Evolutionary conservation across 2,888 invertebrate species (phyloP).

Genomic region (Thyatira batis): DNA sequence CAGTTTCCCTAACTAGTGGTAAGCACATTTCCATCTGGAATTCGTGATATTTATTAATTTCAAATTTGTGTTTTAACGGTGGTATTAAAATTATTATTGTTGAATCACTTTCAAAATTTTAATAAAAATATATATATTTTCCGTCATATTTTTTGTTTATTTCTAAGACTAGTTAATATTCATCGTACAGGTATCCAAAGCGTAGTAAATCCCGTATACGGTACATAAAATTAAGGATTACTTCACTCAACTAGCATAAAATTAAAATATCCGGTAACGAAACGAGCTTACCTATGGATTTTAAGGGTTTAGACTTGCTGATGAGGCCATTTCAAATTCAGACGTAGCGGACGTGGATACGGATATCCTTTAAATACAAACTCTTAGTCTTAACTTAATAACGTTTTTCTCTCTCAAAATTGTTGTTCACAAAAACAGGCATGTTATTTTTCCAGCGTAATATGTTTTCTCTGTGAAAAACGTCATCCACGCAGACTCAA

Average conservation of each 20-base stretch:
- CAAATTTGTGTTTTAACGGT: too few relatives aligned
- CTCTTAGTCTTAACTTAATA: not conserved
- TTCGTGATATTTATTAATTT: too few relatives aligned
- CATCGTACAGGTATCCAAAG: too few relatives aligned
- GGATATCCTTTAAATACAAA: conserved; percentile 14
- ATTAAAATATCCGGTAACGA: conserved; percentile 2
- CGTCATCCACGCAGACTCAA: not conserved
- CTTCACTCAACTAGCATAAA: not conserved
- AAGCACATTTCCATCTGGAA: too few relatives aligned
- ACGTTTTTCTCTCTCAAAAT: not conserved
- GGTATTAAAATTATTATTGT: too few relatives aligned
- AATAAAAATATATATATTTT: too few relatives aligned
- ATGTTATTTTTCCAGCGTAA: conserved; percentile 3
- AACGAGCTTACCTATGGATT: conserved; percentile 17
- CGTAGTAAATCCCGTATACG: not conserved
- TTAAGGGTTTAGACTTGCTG: conserved; percentile 43
- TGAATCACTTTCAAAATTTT: too few relatives aligned
- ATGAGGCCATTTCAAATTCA: conserved; percentile 41
- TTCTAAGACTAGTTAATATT: too few relatives aligned
- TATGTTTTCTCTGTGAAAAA: not conserved
- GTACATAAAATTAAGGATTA: not conserved
- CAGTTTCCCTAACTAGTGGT: not conserved
- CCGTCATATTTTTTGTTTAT: too few relatives aligned
- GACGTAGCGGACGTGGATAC: conserved; percentile 15
- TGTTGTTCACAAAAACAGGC: not conserved